phyloP scores from a whole-genome alignment of 2,113 vertebrate genomes.

The Bos javanicus region DNA sequence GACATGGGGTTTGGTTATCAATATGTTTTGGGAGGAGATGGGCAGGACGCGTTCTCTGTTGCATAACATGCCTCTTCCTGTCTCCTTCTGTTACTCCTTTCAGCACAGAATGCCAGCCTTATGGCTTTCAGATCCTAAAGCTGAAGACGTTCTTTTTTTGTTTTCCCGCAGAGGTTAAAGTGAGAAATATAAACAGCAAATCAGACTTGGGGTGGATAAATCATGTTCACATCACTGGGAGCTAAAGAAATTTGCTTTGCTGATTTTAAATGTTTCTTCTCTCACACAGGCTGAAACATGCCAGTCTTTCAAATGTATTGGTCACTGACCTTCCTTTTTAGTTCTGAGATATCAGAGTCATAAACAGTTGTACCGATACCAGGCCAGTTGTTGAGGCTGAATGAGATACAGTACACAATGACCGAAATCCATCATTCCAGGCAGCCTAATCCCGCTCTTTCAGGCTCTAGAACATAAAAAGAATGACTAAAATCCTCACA shows the following conservation, averaged over 20 bases:
- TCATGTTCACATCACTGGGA: neutral
- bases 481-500: neutral
- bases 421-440: neutral
- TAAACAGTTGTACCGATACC: neutral
- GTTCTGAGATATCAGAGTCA: neutral
- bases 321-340: conserved; percentile 30
- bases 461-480: neutral
- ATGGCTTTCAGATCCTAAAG: conserved; percentile 11
- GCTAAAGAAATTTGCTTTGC: neutral
- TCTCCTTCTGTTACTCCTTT: conserved; percentile 47
- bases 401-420: neutral
- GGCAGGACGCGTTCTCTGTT: conserved; percentile 22
- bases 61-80: neutral
- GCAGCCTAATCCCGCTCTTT: neutral
- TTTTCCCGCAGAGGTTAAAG: conserved; percentile 33
- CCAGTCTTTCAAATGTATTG: conserved; percentile 17
- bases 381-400: neutral
- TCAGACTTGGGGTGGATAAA: neutral
- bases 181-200: conserved; percentile 32
- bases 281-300: neutral
- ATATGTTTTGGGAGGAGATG: neutral
- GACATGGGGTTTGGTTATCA: neutral
- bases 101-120: conserved; percentile 46
- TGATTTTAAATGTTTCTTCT: neutral
- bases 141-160: conserved; percentile 10